phyloP scores from a whole-genome alignment of 2,888 invertebrate genomes.

The Diaprepes abbreviatus region DNA sequence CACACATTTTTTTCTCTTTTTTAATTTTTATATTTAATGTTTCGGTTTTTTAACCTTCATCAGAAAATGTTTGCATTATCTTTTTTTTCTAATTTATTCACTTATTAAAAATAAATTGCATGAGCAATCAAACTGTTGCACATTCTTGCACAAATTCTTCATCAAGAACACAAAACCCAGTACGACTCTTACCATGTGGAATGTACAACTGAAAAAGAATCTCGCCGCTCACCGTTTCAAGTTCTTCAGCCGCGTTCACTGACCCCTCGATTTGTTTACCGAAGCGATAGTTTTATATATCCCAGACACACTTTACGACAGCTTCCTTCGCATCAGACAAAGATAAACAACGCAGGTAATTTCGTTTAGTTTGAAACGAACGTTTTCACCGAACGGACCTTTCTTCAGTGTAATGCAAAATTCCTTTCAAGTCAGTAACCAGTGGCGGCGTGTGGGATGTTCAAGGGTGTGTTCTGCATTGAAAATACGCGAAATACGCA shows the following conservation, averaged over 20 bases:
- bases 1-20: no score
- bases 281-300: not conserved
- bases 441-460: no score
- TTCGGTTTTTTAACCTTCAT: no score
- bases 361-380: constrained; percentile 3
- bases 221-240: constrained; percentile 36
- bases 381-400: not conserved
- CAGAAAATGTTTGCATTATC: no score
- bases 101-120: no score
- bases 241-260: constrained; percentile 35
- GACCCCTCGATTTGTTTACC: constrained; percentile 7
- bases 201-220: constrained; percentile 32
- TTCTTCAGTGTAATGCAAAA: constrained; percentile 17
- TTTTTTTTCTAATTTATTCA: no score
- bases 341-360: not conserved
- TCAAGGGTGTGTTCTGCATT: no score
- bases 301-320: constrained; percentile 10
- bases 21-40: no score
- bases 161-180: not conserved
- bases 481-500: no score
- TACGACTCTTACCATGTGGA: constrained; percentile 30
- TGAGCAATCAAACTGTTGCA: no score
- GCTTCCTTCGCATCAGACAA: not conserved
- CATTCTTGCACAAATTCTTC: constrained; percentile 8
- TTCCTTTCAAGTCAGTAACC: no score